Percentiles rank a stretch among this genome's conserved stretches.
These are phyloP conservation scores for Drosophila auraria DNA, from an alignment of 1,140 invertebrate genomes.

Conservation along the genomic window DNA sequence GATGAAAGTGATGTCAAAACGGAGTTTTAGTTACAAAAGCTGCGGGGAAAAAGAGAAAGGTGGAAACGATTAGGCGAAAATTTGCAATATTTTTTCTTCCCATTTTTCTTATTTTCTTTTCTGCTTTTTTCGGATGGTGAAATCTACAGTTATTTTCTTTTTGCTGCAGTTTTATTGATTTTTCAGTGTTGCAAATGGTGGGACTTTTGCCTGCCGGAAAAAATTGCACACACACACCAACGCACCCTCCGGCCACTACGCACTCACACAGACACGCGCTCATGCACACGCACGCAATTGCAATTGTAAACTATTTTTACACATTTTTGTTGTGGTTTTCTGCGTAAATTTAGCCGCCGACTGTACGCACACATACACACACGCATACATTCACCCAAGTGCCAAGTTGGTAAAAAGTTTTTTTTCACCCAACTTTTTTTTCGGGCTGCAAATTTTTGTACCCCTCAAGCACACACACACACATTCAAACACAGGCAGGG, in stretches of 20 bases:
- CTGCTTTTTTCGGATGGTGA: slow-evolving; percentile 47
- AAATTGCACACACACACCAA: slow-evolving; percentile 59
- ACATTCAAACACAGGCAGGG: slow-evolving; percentile 29
- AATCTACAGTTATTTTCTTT: slow-evolving; percentile 64
- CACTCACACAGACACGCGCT: slow-evolving; percentile 36
- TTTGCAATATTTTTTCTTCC: not conserved
- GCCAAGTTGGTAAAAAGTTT: slow-evolving; percentile 61
- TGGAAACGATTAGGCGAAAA: slow-evolving; percentile 35
- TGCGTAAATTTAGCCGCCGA: slow-evolving; percentile 64
- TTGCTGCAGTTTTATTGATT: slow-evolving; percentile 78
- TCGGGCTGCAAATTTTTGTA: slow-evolving; percentile 71
- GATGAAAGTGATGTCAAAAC: slow-evolving; percentile 85
- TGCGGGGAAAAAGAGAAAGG: slow-evolving; percentile 80
- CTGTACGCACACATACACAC: slow-evolving; percentile 58
- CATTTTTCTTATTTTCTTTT: slow-evolving; percentile 10
- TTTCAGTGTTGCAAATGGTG: slow-evolving; percentile 79
- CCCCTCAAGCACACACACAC: slow-evolving; percentile 39
- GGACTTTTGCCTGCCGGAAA: slow-evolving; percentile 60
- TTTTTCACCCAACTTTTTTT: slow-evolving; percentile 63
- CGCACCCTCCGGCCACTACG: slow-evolving; percentile 8
- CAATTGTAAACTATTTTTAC: slow-evolving; percentile 77
- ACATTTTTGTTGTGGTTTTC: slow-evolving; percentile 73
- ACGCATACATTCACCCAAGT: slow-evolving; percentile 33
- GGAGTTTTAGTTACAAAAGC: slow-evolving; percentile 93
- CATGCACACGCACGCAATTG: slow-evolving; percentile 45